These are phyloP conservation scores for Odontocerum albicorne DNA, from an alignment of 2,888 invertebrate genomes.

Conservation along the genomic window DNA sequence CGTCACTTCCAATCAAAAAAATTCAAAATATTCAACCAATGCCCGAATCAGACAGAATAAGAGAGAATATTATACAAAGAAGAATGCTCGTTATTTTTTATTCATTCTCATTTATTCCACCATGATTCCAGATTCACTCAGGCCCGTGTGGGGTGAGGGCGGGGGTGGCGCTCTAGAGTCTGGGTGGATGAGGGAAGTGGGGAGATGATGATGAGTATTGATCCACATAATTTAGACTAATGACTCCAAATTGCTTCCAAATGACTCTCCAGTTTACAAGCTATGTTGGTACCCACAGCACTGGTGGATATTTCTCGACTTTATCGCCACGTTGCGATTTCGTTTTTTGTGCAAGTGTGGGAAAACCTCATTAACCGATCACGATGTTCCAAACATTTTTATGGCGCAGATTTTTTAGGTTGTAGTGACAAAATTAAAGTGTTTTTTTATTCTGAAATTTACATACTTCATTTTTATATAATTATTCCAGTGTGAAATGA, in stretches of 20 bases:
- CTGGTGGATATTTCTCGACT: neutral
- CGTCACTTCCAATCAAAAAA: no score
- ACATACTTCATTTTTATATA: no score
- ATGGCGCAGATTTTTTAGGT: no score
- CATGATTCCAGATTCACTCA: no score
- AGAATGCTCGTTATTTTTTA: no score
- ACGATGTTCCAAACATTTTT: neutral
- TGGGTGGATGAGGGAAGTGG: conserved; percentile 1
- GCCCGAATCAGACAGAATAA: no score
- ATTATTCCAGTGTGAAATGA: no score
- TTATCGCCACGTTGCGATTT: neutral
- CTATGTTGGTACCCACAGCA: neutral
- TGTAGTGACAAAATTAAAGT: no score
- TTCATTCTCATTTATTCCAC: no score
- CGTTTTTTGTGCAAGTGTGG: neutral
- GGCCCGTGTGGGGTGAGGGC: neutral
- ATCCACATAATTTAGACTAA: conserved; percentile 37
- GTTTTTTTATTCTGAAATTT: neutral
- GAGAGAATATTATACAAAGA: no score
- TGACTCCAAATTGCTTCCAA: conserved; percentile 36
- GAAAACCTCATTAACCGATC: neutral
- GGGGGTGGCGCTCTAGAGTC: conserved; percentile 1
- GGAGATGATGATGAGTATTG: conserved; percentile 34
- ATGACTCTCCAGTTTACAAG: conserved; percentile 33
- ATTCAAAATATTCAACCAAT: no score